Evolutionary conservation across 1,140 invertebrate genomes (phyloP).

Genomic region (Drosophila lini): DNA sequence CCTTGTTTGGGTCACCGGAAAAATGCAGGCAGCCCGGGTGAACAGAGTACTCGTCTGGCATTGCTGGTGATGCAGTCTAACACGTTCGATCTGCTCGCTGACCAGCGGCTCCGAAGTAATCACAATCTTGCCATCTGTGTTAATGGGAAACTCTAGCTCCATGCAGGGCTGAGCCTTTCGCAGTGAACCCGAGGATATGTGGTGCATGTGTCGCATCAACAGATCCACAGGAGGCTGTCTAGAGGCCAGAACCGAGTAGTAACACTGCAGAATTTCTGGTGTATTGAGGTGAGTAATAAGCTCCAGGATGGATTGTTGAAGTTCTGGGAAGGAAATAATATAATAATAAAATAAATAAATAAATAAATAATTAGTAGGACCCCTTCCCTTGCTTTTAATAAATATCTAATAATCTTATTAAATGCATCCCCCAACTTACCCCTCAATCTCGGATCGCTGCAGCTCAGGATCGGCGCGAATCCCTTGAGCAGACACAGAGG

Average conservation of each 20-base stretch:
- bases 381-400: neutral
- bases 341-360: too few species aligned
- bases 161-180: constrained; percentile 66
- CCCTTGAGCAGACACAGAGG: constrained; percentile 74
- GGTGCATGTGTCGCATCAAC: constrained; percentile 72
- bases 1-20: constrained; percentile 73
- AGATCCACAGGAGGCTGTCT: constrained; percentile 77
- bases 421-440: constrained; percentile 32
- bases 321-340: constrained; percentile 39
- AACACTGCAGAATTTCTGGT: constrained; percentile 70
- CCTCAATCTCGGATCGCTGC: constrained; percentile 67
- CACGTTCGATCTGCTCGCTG: constrained; percentile 67
- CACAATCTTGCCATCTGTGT: constrained; percentile 74
- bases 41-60: constrained; percentile 70
- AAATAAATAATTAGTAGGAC: too few species aligned
- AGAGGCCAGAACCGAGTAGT: constrained; percentile 70
- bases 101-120: constrained; percentile 62
- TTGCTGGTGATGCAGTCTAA: constrained; percentile 70
- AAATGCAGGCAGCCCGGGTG: constrained; percentile 71
- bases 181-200: constrained; percentile 60
- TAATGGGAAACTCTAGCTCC: constrained; percentile 76
- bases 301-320: constrained; percentile 78
- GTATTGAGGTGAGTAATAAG: constrained; percentile 76
- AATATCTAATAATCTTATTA: neutral
- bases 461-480: constrained; percentile 68